Evolutionary conservation across 1,140 invertebrate species (phyloP), one percentile per base, ranked within the genome.

Genomic region (Fragariocoptes setiger): DNA sequence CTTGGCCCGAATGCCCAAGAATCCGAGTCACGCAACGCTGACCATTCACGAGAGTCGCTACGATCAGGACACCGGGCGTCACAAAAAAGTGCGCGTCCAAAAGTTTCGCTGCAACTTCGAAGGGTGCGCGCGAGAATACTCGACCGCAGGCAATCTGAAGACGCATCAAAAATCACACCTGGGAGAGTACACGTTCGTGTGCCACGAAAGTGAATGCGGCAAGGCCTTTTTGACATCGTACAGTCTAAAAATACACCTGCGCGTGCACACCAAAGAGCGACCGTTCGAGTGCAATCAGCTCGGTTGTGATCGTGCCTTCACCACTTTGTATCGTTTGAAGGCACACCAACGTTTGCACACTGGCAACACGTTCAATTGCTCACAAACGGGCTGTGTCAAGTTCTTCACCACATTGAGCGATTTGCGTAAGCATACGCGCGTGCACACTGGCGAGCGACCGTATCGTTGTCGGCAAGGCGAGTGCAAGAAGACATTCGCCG

Each of bases 151-250:
- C 39, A 90, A 92, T 61, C 62, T 92, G 39, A 69, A 79, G 52
- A 90, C 82, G 40, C 85, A 92, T 60, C 71, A 83, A 65, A 88
- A 88, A 66, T n/a, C 40, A 13, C 44, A 45, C 17, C 42, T 62
- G 85, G 80, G 80, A 52, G 80, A 90, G 64, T 88, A 76, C 62
- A 71, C 74, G 51, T 90, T 88, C 62, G 74, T 79, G 58, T 90
- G 82, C 60, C 67, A 72, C 20, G 72, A 83, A 56, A 65, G 69
- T 42, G 69, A 66, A 46, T 92, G 85, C 61, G 74, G 74, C 35
- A 90, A 90, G 61, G 74, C 76, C 39, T 92, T 90, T 62, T 64
- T 90, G 18, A 88, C 82, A 12, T 88, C 59, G 21, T 88, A 88
- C 61, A 83, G 78, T 59, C 61, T 90, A 42, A 86, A 86, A 62